Conservation (phyloP, 2,113 vertebrate species). For the Tragelaphus imberbis region DNA sequence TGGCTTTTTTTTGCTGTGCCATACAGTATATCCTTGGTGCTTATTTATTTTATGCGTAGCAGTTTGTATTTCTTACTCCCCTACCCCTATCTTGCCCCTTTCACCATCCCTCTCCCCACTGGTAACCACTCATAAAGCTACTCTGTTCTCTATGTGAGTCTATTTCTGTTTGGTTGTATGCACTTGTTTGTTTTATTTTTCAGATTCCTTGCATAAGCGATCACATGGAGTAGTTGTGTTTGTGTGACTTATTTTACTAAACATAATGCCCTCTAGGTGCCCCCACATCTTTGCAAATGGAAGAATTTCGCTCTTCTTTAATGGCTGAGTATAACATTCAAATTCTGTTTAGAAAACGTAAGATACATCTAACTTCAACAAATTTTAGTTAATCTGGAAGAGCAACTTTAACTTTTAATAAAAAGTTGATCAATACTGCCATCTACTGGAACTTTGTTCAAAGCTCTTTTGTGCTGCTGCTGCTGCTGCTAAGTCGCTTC, state of each 20-base stretch:
- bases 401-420: neutral
- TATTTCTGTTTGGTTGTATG: neutral
- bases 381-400: neutral
- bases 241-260: neutral
- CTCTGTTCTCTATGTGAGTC: neutral
- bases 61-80: neutral
- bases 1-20: neutral
- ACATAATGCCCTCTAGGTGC: neutral
- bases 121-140: rapidly evolving
- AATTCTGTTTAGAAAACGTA: neutral
- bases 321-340: neutral
- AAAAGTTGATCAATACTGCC: constrained; percentile 73
- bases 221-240: neutral
- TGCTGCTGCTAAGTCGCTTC: no score
- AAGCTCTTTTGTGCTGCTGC: neutral
- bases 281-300: neutral
- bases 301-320: neutral
- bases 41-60: neutral
- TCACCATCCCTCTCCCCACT: neutral
- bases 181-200: neutral
- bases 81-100: neutral
- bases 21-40: neutral
- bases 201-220: neutral
- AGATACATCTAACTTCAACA: neutral
- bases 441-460: constrained; percentile 70